phyloP scores from a whole-genome alignment of 2,797 vertebrate species.

The Tangara arthus region DNA sequence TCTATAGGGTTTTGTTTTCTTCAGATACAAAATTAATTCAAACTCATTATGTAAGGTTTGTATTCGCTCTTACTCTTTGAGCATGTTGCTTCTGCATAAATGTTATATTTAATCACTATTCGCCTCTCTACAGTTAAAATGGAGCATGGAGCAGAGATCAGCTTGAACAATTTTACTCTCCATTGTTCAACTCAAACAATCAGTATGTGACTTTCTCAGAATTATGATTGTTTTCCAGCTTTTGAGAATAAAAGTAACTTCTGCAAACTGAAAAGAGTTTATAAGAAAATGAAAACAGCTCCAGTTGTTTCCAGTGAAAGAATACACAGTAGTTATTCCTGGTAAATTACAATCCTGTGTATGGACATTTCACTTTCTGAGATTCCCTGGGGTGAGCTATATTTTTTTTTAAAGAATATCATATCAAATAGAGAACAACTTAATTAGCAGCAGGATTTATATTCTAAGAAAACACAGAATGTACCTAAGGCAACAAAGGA shows the following conservation, averaged over 20 bases:
- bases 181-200: neutral
- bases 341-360: neutral
- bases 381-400: neutral
- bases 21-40: neutral
- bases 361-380: neutral
- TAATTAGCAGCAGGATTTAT: constrained; percentile 10
- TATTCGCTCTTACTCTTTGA: neutral
- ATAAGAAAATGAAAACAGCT: neutral
- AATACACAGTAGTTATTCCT: neutral
- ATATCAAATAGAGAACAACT: neutral
- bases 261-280: neutral
- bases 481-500: neutral
- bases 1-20: neutral
- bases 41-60: neutral
- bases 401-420: neutral
- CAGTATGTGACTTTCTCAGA: neutral
- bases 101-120: neutral
- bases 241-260: constrained; percentile 9
- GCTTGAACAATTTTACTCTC: neutral
- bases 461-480: neutral
- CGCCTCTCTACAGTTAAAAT: neutral
- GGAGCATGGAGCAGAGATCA: neutral
- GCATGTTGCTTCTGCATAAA: neutral
- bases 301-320: neutral
- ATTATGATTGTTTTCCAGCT: neutral